A percentile compares a stretch with the other conserved stretches of the same genome.
Evolutionary conservation across 92 coral and sea anemone species (phyloP).

Genomic region (Porites evermanni): DNA sequence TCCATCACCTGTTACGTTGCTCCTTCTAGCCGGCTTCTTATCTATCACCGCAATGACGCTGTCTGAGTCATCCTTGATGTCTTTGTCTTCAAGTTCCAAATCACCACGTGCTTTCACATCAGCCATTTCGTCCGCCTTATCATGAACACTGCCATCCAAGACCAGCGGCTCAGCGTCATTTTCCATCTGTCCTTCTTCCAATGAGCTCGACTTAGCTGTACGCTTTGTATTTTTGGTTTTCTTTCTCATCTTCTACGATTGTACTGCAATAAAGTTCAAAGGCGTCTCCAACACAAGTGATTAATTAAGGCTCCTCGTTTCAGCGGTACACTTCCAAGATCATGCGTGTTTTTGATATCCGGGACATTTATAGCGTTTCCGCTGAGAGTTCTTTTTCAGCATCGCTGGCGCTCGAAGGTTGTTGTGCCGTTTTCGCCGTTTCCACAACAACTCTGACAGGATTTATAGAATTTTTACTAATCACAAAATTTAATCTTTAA

Average conservation of each 20-base stretch:
- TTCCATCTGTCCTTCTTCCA: not conserved
- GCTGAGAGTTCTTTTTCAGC: conserved; percentile 39
- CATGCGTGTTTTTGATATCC: conserved; percentile 13
- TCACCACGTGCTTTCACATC: no score
- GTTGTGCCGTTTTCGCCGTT: conserved; percentile 83
- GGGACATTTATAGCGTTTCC: conserved; percentile 4
- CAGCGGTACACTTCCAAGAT: not conserved
- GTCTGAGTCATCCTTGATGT: conserved; percentile 3
- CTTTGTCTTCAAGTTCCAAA: not conserved
- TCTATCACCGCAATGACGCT: conserved; percentile 12
- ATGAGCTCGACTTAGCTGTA: not conserved
- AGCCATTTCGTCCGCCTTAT: no score
- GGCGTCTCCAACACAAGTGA: no score
- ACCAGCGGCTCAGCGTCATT: not conserved
- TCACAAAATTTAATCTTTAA: not conserved
- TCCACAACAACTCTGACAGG: conserved; percentile 82
- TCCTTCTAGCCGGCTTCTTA: not conserved
- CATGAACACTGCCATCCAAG: not conserved
- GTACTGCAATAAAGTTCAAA: no score
- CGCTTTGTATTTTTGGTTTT: not conserved
- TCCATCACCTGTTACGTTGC: conserved; percentile 10
- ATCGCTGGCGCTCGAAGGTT: conserved; percentile 42
- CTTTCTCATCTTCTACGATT: not conserved
- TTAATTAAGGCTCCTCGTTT: not conserved
- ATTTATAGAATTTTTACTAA: not conserved